Base-by-base conservation (phyloP, 2,888 invertebrate genomes). In the Salticus scenicus region DNA sequence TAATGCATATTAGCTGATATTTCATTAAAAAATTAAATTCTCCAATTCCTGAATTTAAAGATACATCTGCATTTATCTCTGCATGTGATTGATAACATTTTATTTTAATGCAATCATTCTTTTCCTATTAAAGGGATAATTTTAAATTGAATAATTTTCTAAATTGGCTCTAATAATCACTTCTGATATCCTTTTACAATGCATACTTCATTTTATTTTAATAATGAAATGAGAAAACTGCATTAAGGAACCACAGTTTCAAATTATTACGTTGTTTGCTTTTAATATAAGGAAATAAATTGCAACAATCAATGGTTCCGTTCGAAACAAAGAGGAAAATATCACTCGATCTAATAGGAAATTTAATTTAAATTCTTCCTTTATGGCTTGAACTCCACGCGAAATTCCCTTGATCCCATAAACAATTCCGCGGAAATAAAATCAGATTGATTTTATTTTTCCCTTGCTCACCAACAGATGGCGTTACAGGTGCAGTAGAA, bases 361-460 rank as follows among this genome's bases (percentile, higher is more conserved):
- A 57, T 57, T 57, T 57, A 57, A 57, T 57, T 57, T 57, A 57
- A 47, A 57, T 57, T 57, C 57, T 57, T 57, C 2, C 57, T 57
- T 57, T 24, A 24, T n/a, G 20, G 20, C 24, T n/a, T 24, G 47
- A 47, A 47, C n/a, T 47, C 57, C 57, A 57, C 57, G 24, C 57
- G 24, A 57, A 57, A 57, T 57, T 57, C 57, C 57, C 57, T 1
- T 24, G 57, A 1, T 12, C 47, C 47, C 57, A 57, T 57, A 57
- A 57, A 57, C 57, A 20, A 57, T 57, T 24, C 57, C 4, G 17
- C 57, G 5, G 57, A 57, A 57, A 24, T 57, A 24, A 57, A 57
- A 20, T 24, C 24, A 20, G n/a, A 82, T 75, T 82, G 75, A 82
- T 82, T 82, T 74, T 76, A n/a, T 67, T 20, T n/a, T 77, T 72